phyloP scores from a whole-genome alignment of 1,140 invertebrate species.

The Melipona quadrifasciata region DNA sequence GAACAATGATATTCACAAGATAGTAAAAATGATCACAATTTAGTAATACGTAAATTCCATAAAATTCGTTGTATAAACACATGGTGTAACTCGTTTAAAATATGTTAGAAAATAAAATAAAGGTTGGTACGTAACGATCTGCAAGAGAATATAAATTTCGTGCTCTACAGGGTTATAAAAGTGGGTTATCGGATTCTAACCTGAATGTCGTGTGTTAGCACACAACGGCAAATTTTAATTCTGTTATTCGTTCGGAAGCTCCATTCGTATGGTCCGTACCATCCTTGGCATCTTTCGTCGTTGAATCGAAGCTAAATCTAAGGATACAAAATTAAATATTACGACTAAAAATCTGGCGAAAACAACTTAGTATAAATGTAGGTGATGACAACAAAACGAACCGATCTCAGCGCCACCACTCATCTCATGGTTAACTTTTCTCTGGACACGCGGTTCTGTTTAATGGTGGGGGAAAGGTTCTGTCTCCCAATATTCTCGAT shows the following conservation, averaged over 20 bases:
- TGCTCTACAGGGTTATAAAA: constrained; percentile 48
- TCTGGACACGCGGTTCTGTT: constrained; percentile 43
- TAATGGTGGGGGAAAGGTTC: background rate
- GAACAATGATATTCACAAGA: background rate
- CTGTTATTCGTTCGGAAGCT: constrained; percentile 18
- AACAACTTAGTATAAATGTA: constrained; percentile 70
- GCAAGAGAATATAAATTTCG: background rate
- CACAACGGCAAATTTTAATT: constrained; percentile 34
- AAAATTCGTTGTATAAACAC: background rate
- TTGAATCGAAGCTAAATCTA: constrained; percentile 11
- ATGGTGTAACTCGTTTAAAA: background rate
- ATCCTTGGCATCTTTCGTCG: constrained; percentile 43
- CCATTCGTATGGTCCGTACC: constrained; percentile 8
- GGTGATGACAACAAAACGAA: constrained; percentile 73
- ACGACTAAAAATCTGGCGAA: constrained; percentile 63
- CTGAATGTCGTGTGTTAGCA: constrained; percentile 61
- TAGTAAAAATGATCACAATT: background rate
- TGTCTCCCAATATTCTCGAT: background rate
- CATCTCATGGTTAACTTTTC: constrained; percentile 17
- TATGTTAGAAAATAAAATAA: background rate
- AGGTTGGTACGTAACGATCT: background rate
- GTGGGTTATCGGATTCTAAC: constrained; percentile 75
- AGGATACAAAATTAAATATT: constrained; percentile 50
- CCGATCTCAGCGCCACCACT: constrained; percentile 53
- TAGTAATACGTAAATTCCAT: background rate